A percentile compares a stretch with the other conserved stretches of the same genome.
These are phyloP conservation scores for Eurytoma adleriae DNA, from an alignment of 2,888 invertebrate species.

Conservation along the genomic window DNA sequence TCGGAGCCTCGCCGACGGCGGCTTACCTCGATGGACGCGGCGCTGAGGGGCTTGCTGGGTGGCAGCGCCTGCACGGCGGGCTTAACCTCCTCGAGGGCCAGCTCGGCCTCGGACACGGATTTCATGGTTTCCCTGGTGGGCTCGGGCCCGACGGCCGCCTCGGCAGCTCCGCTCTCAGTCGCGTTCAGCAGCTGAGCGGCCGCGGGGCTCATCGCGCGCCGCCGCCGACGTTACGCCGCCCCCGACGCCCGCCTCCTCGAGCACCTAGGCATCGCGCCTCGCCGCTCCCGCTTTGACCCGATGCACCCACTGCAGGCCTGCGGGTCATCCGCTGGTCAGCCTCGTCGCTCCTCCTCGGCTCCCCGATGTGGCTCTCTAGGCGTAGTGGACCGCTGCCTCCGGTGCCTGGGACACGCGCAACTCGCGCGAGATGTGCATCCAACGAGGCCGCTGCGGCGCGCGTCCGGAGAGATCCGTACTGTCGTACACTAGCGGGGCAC, in stretches of 20 bases:
- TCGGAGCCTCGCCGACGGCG: neutral
- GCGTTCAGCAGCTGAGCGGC: neutral
- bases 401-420: neutral
- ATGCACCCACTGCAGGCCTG: neutral
- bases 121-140: constrained; percentile 77
- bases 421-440: neutral
- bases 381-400: neutral
- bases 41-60: neutral
- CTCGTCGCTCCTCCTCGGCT: no score
- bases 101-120: constrained; percentile 83
- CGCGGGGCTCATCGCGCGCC: constrained; percentile 33
- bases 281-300: neutral
- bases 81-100: constrained; percentile 78
- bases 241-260: neutral
- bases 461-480: no score
- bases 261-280: neutral
- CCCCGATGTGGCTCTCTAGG: no score
- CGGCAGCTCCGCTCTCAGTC: neutral
- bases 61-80: constrained; percentile 69
- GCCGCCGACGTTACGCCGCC: neutral
- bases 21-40: neutral
- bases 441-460: neutral
- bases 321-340: no score
- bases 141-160: neutral
- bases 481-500: neutral